These are phyloP conservation scores for Ophonus ardosiacus DNA, from an alignment of 2,888 invertebrate genomes.

Conservation along the genomic window DNA sequence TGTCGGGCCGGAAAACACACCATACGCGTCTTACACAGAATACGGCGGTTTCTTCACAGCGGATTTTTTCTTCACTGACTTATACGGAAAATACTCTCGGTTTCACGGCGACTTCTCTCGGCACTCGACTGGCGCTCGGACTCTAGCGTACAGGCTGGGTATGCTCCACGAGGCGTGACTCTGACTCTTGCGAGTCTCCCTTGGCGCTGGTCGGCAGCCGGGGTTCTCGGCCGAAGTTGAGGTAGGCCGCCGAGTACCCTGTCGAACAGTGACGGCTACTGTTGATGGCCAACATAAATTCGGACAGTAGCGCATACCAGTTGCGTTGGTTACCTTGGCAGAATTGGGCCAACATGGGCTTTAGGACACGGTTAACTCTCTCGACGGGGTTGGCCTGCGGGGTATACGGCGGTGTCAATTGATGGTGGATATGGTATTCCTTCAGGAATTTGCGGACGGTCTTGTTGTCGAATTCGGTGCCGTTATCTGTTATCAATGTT, in stretches of 20 bases:
- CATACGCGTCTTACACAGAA: too few relatives aligned
- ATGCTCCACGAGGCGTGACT: too few relatives aligned
- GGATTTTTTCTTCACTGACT: too few relatives aligned
- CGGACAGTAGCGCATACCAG: slow-evolving; percentile 64
- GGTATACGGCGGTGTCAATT: slow-evolving; percentile 25
- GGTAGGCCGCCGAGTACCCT: slow-evolving; percentile 66
- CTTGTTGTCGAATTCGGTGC: too few relatives aligned
- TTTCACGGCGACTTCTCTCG: too few relatives aligned
- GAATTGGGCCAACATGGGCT: slow-evolving; percentile 68
- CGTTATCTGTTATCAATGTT: slow-evolving; percentile 52
- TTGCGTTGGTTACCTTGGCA: neutral
- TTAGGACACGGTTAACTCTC: slow-evolving; percentile 68
- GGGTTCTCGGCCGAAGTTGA: slow-evolving; percentile 65
- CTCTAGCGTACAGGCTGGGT: too few relatives aligned
- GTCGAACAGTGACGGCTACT: slow-evolving; percentile 64
- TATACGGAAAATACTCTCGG: too few relatives aligned
- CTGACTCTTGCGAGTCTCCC: too few relatives aligned
- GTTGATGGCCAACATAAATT: slow-evolving; percentile 66
- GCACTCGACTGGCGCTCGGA: too few relatives aligned
- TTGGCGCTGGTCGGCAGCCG: too few relatives aligned
- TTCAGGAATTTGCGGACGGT: slow-evolving; percentile 65
- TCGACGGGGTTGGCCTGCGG: slow-evolving; percentile 70
- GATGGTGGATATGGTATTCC: slow-evolving; percentile 3
- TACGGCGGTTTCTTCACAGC: too few relatives aligned
- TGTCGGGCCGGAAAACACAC: too few relatives aligned